Base-by-base conservation (phyloP, 2,888 invertebrate species). In the Acleris cristana region DNA sequence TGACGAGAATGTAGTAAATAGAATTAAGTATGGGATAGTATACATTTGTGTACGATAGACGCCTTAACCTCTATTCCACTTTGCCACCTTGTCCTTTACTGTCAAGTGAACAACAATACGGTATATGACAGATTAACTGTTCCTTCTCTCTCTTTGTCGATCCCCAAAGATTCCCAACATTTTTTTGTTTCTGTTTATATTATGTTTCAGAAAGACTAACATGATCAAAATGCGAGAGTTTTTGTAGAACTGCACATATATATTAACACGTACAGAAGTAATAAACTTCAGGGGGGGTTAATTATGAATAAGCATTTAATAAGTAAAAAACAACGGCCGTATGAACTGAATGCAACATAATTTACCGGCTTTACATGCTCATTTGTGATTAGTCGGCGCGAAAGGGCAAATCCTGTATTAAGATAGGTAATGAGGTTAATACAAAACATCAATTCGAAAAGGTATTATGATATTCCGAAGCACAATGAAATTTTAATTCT, bases 371-470 rank as follows among this genome's bases (percentile, higher is more conserved):
- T 91, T 90, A 92, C 92, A 92, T 92, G 92, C 92, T 89, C 89
- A 91, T 91, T 92, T 92, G 89, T 91, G 92, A 92, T 92, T 92
- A 92, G 91, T 81, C 85, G 92, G 92, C 90, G 92, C 92, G 92
- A 92, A 92, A 92, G 91, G 92, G 92, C 90, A 92, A 92, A 90
- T 92, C 90, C 90, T 89, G 89, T 90, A 92, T 92, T 92, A 92
- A 92, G 92, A 92, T 92, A 92, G 92, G 92, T 92, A 92, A 92
- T 92, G 92, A 92, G 92, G 92, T 92, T 92, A 92, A 92, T 90
- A 87, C 84, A 81, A 70, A 72, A 73, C 69, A 70, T 65, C 72
- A 84, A 73, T 77, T 79, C 74, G 64, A 76, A 80, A 90, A 86
- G 71, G 83, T 59, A 74, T 72, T 71, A 89, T 81, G 78, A 84